phyloP scores from a whole-genome alignment of 2,888 invertebrate genomes.

The Microctonus hyperodae region DNA sequence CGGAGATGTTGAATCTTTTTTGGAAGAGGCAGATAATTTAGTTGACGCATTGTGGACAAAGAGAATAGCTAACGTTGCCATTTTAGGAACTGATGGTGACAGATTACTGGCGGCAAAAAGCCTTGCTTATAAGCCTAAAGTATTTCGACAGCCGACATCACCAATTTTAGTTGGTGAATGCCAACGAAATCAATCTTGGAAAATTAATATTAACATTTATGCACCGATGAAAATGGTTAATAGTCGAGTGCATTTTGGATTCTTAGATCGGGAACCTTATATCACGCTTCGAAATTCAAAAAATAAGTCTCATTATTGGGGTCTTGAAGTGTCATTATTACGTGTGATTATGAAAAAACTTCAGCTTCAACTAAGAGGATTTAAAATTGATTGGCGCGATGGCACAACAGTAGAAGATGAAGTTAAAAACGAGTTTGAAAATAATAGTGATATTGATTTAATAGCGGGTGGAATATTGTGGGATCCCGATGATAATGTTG shows the following conservation, averaged over 20 bases:
- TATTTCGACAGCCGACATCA: conserved; percentile 34
- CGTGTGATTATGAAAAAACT: conserved; percentile 27
- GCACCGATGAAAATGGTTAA: conserved; percentile 33
- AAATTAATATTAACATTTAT: conserved; percentile 4
- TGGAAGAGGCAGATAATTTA: conserved; percentile 37
- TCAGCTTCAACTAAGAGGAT: conserved; percentile 18
- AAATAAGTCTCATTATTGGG: conserved; percentile 10
- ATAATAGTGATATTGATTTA: conserved; percentile 37
- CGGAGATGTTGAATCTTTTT: conserved; percentile 38
- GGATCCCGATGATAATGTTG: conserved; percentile 30
- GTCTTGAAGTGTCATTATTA: conserved; percentile 38
- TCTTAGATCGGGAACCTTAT: conserved; percentile 43
- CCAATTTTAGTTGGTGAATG: conserved; percentile 43
- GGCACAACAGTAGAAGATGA: conserved; percentile 22
- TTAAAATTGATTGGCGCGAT: conserved; percentile 33
- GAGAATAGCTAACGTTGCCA: conserved; percentile 37
- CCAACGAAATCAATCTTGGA: neutral
- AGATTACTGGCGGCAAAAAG: conserved; percentile 41
- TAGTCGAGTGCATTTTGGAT: conserved; percentile 39
- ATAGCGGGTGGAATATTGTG: conserved; percentile 45
- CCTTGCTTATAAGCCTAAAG: conserved; percentile 30
- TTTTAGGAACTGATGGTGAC: conserved; percentile 39
- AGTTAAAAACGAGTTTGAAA: conserved; percentile 30
- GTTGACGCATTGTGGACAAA: conserved; percentile 39
- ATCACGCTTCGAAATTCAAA: neutral